Evolutionary conservation across 2,888 invertebrate genomes (phyloP), one percentile per base, ranked within the genome.

Genomic region (Alviniconcha strummeri): DNA sequence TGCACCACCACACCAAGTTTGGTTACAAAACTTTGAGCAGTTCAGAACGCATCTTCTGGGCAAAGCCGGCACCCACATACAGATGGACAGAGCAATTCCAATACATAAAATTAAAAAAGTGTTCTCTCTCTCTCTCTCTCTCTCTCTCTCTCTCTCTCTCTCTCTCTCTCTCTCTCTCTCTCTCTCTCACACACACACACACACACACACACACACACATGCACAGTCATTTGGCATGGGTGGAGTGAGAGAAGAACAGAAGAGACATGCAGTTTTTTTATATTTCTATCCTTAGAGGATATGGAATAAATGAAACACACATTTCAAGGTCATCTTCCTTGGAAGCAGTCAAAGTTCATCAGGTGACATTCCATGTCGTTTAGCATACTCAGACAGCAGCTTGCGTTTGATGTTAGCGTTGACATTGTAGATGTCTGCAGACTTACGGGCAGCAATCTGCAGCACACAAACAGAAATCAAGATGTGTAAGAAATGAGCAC

Each of bases 341-440:
- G 36, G 36, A 36, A 36, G 36, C 36, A 69, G n/a, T 56, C n/a
- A 77, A 4, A 80, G 69, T 11, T 67, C 80, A 3, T 69, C 69
- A 17, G 19, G 55, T 6, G 80, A 11, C n/a, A n/a, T 60, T 15
- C 80, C 80, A 19, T 74, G 81, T 57, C 55, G 52, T 74, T 19
- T 72, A 15, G 72, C 56, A 5, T 60, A 74, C 6, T 82, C 71
- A 15, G 13, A 77, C 67, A 54, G 15, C 71, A 83, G 60, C 83
- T 90, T 91, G 15, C 90, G 84, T 85, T 92, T 96, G 72, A 97
- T 97, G 91, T 98, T 98, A 0, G 96, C 97, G 94, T 97, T 97
- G 0, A 98, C 97, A 91, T 96, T 95, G 6, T 96, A 96, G 84
- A 97, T 91, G 0, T 95, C 94, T 8, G 94, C 94, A 52, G 87